Base-by-base conservation (phyloP, 1,140 invertebrate species). In the Propsilocerus akamusi region DNA sequence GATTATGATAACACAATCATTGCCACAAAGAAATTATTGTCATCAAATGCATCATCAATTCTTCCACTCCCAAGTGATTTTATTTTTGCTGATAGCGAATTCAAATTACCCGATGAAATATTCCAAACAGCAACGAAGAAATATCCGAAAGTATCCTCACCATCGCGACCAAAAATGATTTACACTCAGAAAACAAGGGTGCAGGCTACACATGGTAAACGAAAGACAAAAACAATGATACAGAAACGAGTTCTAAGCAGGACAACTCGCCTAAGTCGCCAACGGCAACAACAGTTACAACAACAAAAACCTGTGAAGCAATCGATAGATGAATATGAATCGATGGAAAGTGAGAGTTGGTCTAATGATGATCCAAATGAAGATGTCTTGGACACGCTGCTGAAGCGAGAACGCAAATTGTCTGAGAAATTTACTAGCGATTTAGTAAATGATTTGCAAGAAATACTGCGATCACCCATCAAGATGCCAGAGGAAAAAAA, bases 81-180 rank as follows among this genome's bases (percentile, higher is more conserved):
- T 23, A 37, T 28, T 32, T 28, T n/a, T 17, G 8, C 20, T 12
- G 26, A 49, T 7, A 14, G 22, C 11, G 32, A 47, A 17, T 47
- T 47, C 4, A 59, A 59, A 37, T 56, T 14, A 10, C 30, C 17
- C 4, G 26, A 20, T 8, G 32, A 22, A 52, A 26, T 57, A 25
- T 64, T 48, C 61, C 58, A 49, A 65, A 67, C 26, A 59, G 65
- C 0, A 4, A 65, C 59, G 56, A 58, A 56, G 22, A 67, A 66
- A 49, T 34, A 60, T 0, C 52, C 56, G 1, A 67, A 68, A 26
- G 68, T 64, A 37, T 61, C 63, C 25, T 32, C 59, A 2, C 62
- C 60, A 1, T 69, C 71, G 2, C 63, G 78, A 32, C 80, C 79
- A 0, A 76, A 78, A 55, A 83, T 82, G 79, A 82, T 82, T 53